These are phyloP conservation scores for Myanophis thanlyinensis DNA, from an alignment of 2,113 vertebrate species.

Conservation along the genomic window DNA sequence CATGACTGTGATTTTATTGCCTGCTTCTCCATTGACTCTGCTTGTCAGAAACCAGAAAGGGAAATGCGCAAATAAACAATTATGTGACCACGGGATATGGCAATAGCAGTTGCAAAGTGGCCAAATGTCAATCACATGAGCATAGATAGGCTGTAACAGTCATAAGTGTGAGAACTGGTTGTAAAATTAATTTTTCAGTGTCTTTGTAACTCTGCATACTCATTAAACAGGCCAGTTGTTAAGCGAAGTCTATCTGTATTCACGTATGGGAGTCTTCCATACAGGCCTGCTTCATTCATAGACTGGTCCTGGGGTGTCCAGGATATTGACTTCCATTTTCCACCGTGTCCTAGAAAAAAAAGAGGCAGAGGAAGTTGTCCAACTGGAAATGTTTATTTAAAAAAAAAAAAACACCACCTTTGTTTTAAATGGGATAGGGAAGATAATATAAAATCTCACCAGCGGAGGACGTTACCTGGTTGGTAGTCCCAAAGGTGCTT, in stretches of 20 bases:
- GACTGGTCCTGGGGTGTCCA: background rate
- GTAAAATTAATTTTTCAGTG: background rate
- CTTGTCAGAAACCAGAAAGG: background rate
- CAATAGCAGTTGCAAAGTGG: background rate
- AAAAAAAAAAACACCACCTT: background rate
- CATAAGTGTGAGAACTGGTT: no score
- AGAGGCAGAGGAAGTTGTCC: background rate
- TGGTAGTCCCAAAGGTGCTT: no score
- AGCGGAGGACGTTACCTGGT: background rate
- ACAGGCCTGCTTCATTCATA: background rate
- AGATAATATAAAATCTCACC: background rate
- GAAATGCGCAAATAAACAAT: background rate
- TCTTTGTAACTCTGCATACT: background rate
- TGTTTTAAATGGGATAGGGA: background rate
- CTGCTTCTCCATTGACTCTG: background rate
- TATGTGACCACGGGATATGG: background rate
- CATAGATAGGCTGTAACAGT: background rate
- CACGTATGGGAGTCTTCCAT: background rate
- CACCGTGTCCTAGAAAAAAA: background rate
- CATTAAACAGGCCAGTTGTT: background rate
- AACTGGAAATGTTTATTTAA: background rate
- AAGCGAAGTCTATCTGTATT: background rate
- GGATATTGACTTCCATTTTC: background rate
- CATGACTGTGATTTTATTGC: background rate
- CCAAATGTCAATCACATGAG: background rate